Evolutionary conservation across 2,888 invertebrate species (phyloP).

Genomic region (Epistrophe grossulariae): DNA sequence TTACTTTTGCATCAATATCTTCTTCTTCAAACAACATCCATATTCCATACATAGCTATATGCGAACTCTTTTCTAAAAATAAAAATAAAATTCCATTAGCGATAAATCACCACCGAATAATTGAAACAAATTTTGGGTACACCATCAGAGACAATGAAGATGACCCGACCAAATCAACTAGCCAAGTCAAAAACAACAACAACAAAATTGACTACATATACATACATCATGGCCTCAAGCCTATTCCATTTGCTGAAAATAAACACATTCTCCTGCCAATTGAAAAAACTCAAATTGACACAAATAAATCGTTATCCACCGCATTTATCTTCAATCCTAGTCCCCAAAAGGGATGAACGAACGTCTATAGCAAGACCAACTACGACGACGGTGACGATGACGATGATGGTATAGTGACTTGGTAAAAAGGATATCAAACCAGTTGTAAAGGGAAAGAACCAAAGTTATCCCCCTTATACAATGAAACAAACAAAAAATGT

Average conservation of each 20-base stretch:
- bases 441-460: constrained; percentile 27
- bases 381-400: background rate
- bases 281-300: constrained; percentile 77
- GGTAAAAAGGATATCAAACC: constrained; percentile 65
- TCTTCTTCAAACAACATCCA: background rate
- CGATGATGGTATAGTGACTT: constrained; percentile 3
- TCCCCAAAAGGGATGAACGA: constrained; percentile 77
- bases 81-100: constrained; percentile 65
- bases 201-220: constrained; percentile 54
- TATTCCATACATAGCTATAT: too few species aligned
- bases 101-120: constrained; percentile 69
- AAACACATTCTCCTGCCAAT: constrained; percentile 51
- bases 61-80: background rate
- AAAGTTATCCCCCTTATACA: constrained; percentile 23
- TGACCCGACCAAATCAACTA: background rate
- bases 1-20: too few species aligned
- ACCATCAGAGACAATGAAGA: constrained; percentile 32
- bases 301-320: constrained; percentile 77
- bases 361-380: background rate
- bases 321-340: constrained; percentile 76
- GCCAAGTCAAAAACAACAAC: background rate
- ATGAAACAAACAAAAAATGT: constrained; percentile 77
- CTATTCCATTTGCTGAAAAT: constrained; percentile 29
- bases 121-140: constrained; percentile 68
- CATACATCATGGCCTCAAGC: constrained; percentile 25